Base-by-base conservation (phyloP, 1,140 invertebrate species). In the Proctacanthus coquilletti region DNA sequence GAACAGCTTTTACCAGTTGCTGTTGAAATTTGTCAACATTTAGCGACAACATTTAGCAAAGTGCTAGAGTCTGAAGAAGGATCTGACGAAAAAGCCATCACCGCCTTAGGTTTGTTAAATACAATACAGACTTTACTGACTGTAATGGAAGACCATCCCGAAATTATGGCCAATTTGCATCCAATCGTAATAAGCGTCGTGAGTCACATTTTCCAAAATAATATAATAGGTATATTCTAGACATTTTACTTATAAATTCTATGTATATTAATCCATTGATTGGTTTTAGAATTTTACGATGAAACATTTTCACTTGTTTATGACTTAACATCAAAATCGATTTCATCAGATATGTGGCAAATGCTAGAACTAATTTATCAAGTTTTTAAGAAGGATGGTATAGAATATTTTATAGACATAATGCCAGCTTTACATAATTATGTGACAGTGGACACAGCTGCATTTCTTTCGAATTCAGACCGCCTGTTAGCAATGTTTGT, bases 381-480 rank as follows among this genome's bases (percentile, higher is more conserved):
- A 51, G 71, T 93, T 38, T 95, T 96, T 52, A 79, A 91, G 60
- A 88, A 89, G 51, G 88, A 95, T 62, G 93, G 88, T 18, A 77
- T 84, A 39, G 92, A 97, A 60, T 98, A 95, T 66, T 99, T 98
- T 56, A 88, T 82, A 30, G 95, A 99, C 49, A 96, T 98, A 83
- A 97, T 98, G 91, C 91, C 94, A 21, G 83, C 88, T 2, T 68
- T 99, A 11, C 92, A 98, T 60, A 96, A 97, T 65, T 98, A 96
- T 58, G 78, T 98, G 18, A 95, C 89, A 2, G 82, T 96, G 8
- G 93, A 98, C 61, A 92, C 89, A 5, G 74, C 79, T 29, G 84
- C 81, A 10, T 98, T 99, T 59, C 64, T 98, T 3, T 80, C 85
- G 0, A 84, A 93, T 60, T 79, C 87, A 51, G 80, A 88, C 54